These are phyloP conservation scores for Pelusios castaneus DNA, from an alignment of 2,113 vertebrate species.

Conservation along the genomic window DNA sequence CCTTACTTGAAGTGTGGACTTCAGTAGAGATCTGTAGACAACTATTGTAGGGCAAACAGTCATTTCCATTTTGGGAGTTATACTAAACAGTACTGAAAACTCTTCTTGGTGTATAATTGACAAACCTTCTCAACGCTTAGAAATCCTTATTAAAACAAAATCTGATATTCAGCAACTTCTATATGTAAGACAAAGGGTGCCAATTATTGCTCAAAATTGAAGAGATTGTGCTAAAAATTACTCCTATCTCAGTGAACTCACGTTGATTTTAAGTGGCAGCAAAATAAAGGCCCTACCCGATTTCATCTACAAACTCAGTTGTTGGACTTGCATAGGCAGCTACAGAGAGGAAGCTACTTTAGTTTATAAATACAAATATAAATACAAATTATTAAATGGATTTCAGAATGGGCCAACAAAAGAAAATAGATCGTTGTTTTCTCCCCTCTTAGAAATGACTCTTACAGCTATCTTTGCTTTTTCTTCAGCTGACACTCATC, in stretches of 20 bases:
- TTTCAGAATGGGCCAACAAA: background rate
- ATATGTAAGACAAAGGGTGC: background rate
- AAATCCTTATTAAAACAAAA: constrained; percentile 12
- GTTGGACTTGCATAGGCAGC: background rate
- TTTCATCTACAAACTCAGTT: background rate
- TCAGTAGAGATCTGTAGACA: background rate
- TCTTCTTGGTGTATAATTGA: constrained; percentile 36
- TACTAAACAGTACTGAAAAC: constrained; percentile 21
- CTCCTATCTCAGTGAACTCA: background rate
- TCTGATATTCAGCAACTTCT: background rate
- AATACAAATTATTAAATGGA: background rate
- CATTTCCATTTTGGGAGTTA: constrained; percentile 36
- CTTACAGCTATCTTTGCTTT: background rate
- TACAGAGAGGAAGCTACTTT: background rate
- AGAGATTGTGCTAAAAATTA: background rate
- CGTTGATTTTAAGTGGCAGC: background rate
- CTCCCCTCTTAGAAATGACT: background rate
- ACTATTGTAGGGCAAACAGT: background rate
- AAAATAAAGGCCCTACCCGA: background rate
- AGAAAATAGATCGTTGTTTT: background rate
- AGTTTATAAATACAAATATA: background rate
- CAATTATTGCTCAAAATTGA: background rate
- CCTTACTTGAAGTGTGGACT: background rate
- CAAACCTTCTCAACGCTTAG: constrained; percentile 22
- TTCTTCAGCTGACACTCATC: background rate